phyloP scores from a whole-genome alignment of 92 coral and sea anemone genomes.

The Anthopleura xanthogrammica region DNA sequence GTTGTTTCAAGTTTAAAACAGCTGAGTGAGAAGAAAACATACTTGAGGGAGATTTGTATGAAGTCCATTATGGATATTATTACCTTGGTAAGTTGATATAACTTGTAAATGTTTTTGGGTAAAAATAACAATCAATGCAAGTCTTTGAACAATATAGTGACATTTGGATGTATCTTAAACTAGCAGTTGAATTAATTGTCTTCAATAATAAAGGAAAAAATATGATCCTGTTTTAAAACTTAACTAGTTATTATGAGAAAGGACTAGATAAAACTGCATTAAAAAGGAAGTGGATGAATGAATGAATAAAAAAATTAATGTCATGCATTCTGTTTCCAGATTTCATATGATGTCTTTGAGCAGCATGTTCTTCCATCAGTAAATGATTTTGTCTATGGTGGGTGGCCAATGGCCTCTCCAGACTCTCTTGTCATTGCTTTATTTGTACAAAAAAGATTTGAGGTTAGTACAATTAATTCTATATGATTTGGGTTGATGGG shows the following conservation, averaged over 20 bases:
- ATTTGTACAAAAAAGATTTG: constrained; percentile 70
- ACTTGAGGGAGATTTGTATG: constrained; percentile 80
- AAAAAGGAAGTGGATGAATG: background rate
- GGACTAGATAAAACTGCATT: no score
- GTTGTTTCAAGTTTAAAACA: constrained; percentile 60
- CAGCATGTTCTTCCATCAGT: constrained; percentile 69
- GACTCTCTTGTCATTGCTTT: constrained; percentile 68
- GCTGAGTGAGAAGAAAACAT: constrained; percentile 80
- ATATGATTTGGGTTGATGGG: background rate
- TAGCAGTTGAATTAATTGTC: no score
- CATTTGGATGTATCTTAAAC: no score
- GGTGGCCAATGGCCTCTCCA: constrained; percentile 83
- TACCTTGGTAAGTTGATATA: constrained; percentile 53
- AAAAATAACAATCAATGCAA: no score
- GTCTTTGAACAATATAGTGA: no score
- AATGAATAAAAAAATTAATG: no score
- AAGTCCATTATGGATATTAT: constrained; percentile 79
- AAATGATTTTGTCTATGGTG: constrained; percentile 57
- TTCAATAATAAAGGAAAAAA: no score
- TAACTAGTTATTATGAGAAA: no score
- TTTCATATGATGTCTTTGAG: constrained; percentile 66
- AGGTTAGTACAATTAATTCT: constrained; percentile 48
- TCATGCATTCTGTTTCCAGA: constrained; percentile 38
- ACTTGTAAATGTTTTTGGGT: no score
- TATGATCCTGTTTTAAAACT: no score